Conservation (phyloP, 1,140 invertebrate species). For the Drosophila ogumai region DNA sequence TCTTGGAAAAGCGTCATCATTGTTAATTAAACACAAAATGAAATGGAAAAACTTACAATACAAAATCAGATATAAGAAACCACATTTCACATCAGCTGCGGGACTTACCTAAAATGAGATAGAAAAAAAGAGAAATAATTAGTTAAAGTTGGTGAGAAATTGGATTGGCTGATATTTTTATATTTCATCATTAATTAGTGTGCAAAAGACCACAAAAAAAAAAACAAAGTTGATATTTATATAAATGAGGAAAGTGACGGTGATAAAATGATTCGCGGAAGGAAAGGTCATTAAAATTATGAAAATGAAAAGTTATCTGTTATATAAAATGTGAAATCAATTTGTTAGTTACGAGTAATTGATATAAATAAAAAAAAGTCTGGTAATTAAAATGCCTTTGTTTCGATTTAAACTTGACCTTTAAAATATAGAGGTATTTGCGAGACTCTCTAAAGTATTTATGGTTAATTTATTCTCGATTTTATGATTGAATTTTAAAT, state of each 20-base stretch:
- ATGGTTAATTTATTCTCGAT: background rate
- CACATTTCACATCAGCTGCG: slow-evolving; percentile 1
- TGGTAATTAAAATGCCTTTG: background rate
- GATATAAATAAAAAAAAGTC: background rate
- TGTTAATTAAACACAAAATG: slow-evolving; percentile 45
- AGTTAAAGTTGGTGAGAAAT: slow-evolving; percentile 43
- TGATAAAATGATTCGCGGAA: slow-evolving; percentile 3
- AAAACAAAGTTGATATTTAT: slow-evolving; percentile 4
- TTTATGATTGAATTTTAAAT: background rate
- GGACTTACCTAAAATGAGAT: slow-evolving; percentile 74
- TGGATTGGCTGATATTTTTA: slow-evolving; percentile 20
- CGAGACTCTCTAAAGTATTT: background rate
- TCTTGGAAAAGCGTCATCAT: slow-evolving; percentile 43
- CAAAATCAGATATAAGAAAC: slow-evolving; percentile 9
- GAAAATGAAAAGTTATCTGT: background rate
- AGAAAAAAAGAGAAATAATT: slow-evolving; percentile 45
- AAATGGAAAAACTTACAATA: slow-evolving; percentile 45
- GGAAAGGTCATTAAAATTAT: slow-evolving; percentile 11
- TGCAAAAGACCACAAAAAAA: background rate
- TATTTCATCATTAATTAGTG: slow-evolving; percentile 45
- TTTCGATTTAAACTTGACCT: slow-evolving; percentile 3
- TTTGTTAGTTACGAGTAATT: background rate
- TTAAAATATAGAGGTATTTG: background rate
- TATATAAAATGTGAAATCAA: slow-evolving; percentile 1
- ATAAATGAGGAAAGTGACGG: slow-evolving; percentile 13